Conservation (phyloP, 1,140 invertebrate species). For the Drosophila fuyamai region DNA sequence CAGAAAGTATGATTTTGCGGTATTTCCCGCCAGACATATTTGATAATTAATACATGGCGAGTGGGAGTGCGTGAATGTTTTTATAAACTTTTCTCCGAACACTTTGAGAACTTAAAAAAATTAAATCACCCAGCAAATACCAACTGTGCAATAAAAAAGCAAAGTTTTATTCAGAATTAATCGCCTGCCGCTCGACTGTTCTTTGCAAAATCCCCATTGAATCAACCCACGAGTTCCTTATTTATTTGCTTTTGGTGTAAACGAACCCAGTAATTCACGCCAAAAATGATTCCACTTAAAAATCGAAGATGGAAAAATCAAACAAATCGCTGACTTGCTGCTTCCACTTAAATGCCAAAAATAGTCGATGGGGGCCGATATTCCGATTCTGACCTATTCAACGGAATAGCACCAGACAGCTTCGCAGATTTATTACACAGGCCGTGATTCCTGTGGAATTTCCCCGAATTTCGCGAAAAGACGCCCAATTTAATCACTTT, state of each 20-base stretch:
- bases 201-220: slow-evolving; percentile 3
- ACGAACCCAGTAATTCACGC: slow-evolving; percentile 23
- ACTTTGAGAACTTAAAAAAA: slow-evolving; percentile 28
- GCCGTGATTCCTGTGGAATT: slow-evolving; percentile 46
- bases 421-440: slow-evolving; percentile 33
- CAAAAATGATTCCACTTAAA: slow-evolving; percentile 58
- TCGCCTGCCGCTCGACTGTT: slow-evolving; percentile 19
- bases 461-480: slow-evolving; percentile 24
- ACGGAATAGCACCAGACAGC: slow-evolving; percentile 45
- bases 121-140: slow-evolving; percentile 22
- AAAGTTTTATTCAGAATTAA: slow-evolving; percentile 60
- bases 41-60: slow-evolving; percentile 25
- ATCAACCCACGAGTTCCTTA: slow-evolving; percentile 29
- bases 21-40: slow-evolving; percentile 49
- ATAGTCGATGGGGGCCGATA: slow-evolving; percentile 25
- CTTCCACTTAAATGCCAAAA: slow-evolving; percentile 63
- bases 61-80: slow-evolving; percentile 43
- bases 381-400: slow-evolving; percentile 31
- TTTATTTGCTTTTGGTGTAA: slow-evolving; percentile 54
- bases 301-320: slow-evolving; percentile 9
- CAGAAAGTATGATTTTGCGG: slow-evolving; percentile 42
- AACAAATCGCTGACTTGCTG: slow-evolving; percentile 11
- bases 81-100: slow-evolving; percentile 67
- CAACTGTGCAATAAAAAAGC: slow-evolving; percentile 59
- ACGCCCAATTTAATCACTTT: slow-evolving; percentile 16